Percentiles rank a stretch among this genome's conserved stretches.
These are phyloP conservation scores for Chorisops tibialis DNA, from an alignment of 2,888 invertebrate genomes.

Conservation along the genomic window DNA sequence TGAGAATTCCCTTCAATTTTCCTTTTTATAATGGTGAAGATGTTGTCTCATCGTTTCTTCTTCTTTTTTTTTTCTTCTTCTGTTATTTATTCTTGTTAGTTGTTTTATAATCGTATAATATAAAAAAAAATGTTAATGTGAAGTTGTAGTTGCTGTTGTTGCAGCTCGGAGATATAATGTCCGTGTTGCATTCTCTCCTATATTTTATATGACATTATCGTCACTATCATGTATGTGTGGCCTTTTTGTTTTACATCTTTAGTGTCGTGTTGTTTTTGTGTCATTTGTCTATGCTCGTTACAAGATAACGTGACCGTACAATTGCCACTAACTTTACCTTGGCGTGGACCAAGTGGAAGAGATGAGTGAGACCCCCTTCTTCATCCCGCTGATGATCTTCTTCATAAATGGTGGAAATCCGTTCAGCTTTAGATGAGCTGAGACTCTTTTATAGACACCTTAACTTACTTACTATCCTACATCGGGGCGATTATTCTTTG, in stretches of 20 bases:
- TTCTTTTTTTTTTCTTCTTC: background rate
- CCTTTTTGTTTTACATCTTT: slow-evolving; percentile 17
- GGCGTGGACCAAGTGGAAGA: background rate
- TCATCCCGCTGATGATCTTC: no score
- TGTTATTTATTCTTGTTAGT: slow-evolving; percentile 11
- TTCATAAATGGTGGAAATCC: no score
- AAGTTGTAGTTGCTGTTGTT: background rate
- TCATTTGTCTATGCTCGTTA: slow-evolving; percentile 26
- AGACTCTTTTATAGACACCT: no score
- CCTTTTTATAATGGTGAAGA: slow-evolving; percentile 9
- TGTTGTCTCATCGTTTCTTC: slow-evolving; percentile 5
- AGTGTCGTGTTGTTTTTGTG: slow-evolving; percentile 7
- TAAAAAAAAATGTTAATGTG: background rate
- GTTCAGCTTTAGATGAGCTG: no score
- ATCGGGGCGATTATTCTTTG: slow-evolving; percentile 7
- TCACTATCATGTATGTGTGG: slow-evolving; percentile 11
- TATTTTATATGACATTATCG: slow-evolving; percentile 5
- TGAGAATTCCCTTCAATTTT: slow-evolving; percentile 22
- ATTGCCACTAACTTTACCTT: slow-evolving; percentile 32
- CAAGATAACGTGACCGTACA: slow-evolving; percentile 32
- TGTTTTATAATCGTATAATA: background rate
- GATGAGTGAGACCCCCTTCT: background rate
- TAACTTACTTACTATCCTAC: background rate
- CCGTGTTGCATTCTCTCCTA: background rate
- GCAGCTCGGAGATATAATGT: background rate